Conservation (phyloP, 1,140 invertebrate species). For the Drosophila chauvacae region DNA sequence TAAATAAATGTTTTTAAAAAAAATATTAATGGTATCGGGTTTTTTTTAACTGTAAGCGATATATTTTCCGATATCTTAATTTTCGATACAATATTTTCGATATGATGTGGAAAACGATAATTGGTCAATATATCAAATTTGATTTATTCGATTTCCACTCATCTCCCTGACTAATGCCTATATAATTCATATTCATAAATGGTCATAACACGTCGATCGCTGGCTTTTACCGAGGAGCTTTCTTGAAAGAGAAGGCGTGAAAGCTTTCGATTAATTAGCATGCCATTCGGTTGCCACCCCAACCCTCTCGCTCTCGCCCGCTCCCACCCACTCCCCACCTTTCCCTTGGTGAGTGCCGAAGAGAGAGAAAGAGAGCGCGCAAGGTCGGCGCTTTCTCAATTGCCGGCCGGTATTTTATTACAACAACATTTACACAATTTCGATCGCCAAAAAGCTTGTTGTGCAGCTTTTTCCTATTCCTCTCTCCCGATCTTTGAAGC, state of each 20-base stretch:
- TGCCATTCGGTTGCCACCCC: slow-evolving; percentile 36
- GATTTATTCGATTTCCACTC: not conserved
- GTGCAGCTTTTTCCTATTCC: slow-evolving; percentile 16
- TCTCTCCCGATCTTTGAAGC: not conserved
- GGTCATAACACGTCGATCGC: slow-evolving; percentile 22
- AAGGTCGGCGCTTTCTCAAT: slow-evolving; percentile 49
- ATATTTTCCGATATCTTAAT: not conserved
- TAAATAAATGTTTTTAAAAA: not conserved
- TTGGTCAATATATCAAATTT: not conserved
- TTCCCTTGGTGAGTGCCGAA: not conserved
- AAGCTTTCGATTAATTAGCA: slow-evolving; percentile 44
- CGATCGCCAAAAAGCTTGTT: slow-evolving; percentile 38
- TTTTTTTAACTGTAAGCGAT: not conserved
- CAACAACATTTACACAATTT: slow-evolving; percentile 28
- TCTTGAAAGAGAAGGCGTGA: slow-evolving; percentile 16
- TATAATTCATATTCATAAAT: slow-evolving; percentile 44
- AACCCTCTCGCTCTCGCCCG: slow-evolving; percentile 2
- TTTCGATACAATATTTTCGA: no score
- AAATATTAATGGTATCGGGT: not conserved
- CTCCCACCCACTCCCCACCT: not conserved
- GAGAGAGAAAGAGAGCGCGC: slow-evolving; percentile 11
- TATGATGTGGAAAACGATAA: not conserved
- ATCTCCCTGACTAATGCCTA: not conserved
- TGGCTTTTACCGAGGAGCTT: slow-evolving; percentile 12
- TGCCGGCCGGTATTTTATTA: slow-evolving; percentile 75